Conservation (phyloP, 2,797 vertebrate genomes). For the Schizopygopsis malacanthus region DNA sequence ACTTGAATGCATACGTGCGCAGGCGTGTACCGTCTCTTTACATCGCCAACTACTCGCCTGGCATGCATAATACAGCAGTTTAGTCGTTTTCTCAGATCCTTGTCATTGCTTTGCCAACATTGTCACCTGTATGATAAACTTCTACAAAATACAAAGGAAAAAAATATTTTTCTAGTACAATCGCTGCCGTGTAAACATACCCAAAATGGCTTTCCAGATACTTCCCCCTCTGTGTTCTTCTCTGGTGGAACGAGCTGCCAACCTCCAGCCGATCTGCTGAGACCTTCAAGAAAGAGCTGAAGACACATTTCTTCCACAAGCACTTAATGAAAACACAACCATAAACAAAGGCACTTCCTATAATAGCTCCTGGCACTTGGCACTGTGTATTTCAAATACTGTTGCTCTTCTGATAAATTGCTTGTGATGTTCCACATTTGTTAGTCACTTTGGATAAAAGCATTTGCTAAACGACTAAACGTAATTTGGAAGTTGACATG, state of each 20-base stretch:
- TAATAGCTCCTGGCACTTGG: slow-evolving; percentile 15
- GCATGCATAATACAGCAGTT: background rate
- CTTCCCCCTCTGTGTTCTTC: background rate
- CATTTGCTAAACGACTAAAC: background rate
- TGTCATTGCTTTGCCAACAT: background rate
- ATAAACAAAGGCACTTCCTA: slow-evolving; percentile 30
- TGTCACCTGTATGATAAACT: background rate
- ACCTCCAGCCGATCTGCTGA: background rate
- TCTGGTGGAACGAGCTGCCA: background rate
- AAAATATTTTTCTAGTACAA: background rate
- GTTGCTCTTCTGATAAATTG: slow-evolving; percentile 7
- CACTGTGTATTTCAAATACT: slow-evolving; percentile 2
- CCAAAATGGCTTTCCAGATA: background rate
- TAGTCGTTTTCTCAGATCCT: background rate
- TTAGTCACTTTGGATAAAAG: slow-evolving; percentile 18
- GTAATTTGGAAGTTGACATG: slow-evolving; percentile 10
- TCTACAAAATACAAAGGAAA: background rate
- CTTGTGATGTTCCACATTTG: background rate
- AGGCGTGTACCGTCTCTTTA: background rate
- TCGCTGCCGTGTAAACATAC: background rate
- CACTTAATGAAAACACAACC: slow-evolving; percentile 32
- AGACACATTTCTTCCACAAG: background rate
- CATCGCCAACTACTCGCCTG: too few relatives aligned
- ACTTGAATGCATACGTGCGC: background rate
- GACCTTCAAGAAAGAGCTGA: slow-evolving; percentile 17